A percentile compares a stretch with the other conserved stretches of the same genome.
Evolutionary conservation across 2,888 invertebrate species (phyloP).

Genomic region (Nomada flava): DNA sequence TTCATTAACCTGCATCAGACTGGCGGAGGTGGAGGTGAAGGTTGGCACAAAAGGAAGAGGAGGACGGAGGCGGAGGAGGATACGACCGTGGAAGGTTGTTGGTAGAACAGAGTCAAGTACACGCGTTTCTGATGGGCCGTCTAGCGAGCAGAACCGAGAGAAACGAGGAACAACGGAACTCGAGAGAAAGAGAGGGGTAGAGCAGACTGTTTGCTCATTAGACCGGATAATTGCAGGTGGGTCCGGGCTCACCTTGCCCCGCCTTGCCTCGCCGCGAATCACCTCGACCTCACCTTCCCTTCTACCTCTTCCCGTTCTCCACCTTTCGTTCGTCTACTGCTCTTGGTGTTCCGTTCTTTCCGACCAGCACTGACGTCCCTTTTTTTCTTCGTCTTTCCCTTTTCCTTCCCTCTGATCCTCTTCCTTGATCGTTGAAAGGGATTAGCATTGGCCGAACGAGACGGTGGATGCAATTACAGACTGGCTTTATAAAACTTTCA

Average conservation of each 20-base stretch:
- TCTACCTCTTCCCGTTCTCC: conserved; percentile 52
- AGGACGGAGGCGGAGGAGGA: conserved; percentile 40
- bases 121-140: conserved; percentile 68
- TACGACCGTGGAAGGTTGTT: conserved; percentile 66
- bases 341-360: conserved; percentile 42
- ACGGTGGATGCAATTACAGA: conserved; percentile 5
- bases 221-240: conserved; percentile 83
- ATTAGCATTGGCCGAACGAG: conserved; percentile 15
- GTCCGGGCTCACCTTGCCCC: conserved; percentile 75
- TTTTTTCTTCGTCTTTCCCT: background rate
- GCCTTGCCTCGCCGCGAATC: conserved; percentile 65
- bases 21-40: conserved; percentile 43
- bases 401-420: conserved; percentile 3
- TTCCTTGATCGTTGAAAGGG: conserved; percentile 34
- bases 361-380: conserved; percentile 16
- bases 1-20: conserved; percentile 75
- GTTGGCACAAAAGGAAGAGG: conserved; percentile 45
- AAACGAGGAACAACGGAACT: conserved; percentile 57
- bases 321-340: conserved; percentile 53
- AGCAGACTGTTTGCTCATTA: conserved; percentile 83
- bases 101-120: conserved; percentile 69
- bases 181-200: conserved; percentile 58
- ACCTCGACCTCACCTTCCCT: conserved; percentile 71
- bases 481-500: conserved; percentile 10
- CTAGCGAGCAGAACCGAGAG: conserved; percentile 59